These are phyloP conservation scores for Pollimyrus isidori DNA, from an alignment of 2,113 vertebrate species.

Conservation along the genomic window DNA sequence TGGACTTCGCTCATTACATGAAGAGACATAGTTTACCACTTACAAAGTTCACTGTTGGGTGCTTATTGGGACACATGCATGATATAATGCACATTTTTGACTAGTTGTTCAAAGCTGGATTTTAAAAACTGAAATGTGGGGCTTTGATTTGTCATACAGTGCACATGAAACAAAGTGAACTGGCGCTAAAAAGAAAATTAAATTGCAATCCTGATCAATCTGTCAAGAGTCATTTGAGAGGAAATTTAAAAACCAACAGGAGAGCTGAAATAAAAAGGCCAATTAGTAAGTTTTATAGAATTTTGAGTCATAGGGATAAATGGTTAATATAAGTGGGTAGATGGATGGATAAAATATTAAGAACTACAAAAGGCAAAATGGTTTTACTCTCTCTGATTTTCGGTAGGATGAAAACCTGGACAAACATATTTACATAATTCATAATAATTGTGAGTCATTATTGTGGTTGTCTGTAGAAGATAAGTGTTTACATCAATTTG, in stretches of 20 bases:
- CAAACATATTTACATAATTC: too few relatives aligned
- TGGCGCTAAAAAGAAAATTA: not conserved
- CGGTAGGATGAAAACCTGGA: not conserved
- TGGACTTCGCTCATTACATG: not conserved
- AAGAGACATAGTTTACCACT: not conserved
- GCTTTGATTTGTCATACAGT: not conserved
- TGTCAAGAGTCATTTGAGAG: not conserved
- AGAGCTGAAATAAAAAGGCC: not conserved
- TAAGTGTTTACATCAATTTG: not conserved
- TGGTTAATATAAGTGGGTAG: not conserved
- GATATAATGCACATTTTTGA: not conserved
- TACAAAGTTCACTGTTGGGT: not conserved
- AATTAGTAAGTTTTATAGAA: not conserved
- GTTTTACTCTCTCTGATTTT: not conserved
- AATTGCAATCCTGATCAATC: not conserved
- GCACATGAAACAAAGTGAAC: not conserved
- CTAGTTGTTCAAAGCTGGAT: not conserved
- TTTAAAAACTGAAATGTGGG: not conserved
- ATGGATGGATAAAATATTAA: not conserved
- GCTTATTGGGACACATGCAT: not conserved
- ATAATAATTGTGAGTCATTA: not conserved
- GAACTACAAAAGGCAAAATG: not conserved
- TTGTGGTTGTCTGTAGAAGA: not conserved
- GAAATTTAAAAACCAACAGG: not conserved
- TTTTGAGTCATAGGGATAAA: not conserved